Evolutionary conservation across 2,113 vertebrate species (phyloP), one percentile per base, ranked within the genome.

Genomic region (Eretmochelys imbricata): DNA sequence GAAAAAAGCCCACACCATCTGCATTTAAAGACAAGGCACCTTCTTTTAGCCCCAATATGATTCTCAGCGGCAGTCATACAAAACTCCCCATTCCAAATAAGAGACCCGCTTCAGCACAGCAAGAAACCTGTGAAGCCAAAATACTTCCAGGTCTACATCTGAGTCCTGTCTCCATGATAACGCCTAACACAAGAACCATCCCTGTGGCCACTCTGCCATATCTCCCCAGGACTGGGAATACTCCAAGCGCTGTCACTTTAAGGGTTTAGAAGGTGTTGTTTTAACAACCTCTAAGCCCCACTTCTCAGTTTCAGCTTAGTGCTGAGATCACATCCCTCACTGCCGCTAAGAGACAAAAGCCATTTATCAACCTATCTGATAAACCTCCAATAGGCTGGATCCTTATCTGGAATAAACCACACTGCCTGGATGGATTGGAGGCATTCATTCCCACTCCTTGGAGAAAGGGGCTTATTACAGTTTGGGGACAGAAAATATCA

Each of bases 281-380:
- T 95, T 85, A 94, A 95, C 84, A 94, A 84, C 90, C 82, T 76
- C 88, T 89, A 87, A 95, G 87, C 80, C 88, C 93, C 86, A 13
- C 91, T 97, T 96, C 95, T 97, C 95, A 80, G 81, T 97, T 98
- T 97, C 91, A 65, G 89, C 85, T 87, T 50, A 20, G 84, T 38
- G 83, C 90, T 95, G 98, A 72, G n/a, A 91, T 96, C 94, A 93
- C 89, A 24, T 95, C 97, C 94, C 93, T 96, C 93, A 95, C 48
- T 4, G 86, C 80, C 20, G 81, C 89, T 89, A 76, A 93, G 91
- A 96, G 95, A 98, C 98, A 98, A 98, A 98, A 98, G 97, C 94
- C 93, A 91, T 98, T 98, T 98, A 98, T 98, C 98, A 98, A 93
- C 94, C 69, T 62, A 96, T 95, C 96, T 89, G 55, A 98, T 97